Percentiles rank a stretch among this genome's conserved stretches.
Conservation (phyloP, 2,888 invertebrate species). For the Nyleta sp. region DNA sequence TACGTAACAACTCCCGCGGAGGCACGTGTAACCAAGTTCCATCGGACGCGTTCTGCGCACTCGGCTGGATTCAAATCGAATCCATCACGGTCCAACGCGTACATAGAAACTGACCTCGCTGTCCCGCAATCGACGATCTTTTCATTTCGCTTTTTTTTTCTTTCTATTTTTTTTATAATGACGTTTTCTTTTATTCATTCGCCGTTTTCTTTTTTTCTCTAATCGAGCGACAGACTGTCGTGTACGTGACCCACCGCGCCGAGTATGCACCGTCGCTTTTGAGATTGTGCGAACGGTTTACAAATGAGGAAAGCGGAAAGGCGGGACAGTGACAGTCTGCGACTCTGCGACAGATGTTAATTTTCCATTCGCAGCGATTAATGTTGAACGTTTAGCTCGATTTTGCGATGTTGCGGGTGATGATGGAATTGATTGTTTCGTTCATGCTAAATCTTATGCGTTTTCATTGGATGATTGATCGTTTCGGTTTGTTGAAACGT, state of each 20-base stretch:
- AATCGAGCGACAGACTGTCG: conserved; percentile 64
- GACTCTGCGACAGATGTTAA: conserved; percentile 65
- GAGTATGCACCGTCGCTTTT: conserved; percentile 55
- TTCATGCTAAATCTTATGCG: no score
- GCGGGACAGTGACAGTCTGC: conserved; percentile 64
- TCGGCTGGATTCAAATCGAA: conserved; percentile 59
- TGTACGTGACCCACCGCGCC: conserved; percentile 59
- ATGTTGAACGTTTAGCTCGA: conserved; percentile 14
- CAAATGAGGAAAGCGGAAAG: conserved; percentile 65
- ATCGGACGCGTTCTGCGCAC: conserved; percentile 44
- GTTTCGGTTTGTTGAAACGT: no score
- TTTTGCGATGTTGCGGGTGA: conserved; percentile 29
- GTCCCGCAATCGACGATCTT: conserved; percentile 45
- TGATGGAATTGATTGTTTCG: conserved; percentile 9
- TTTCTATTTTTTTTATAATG: not conserved
- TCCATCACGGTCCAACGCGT: conserved; percentile 68
- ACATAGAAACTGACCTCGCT: conserved; percentile 62
- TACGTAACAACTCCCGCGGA: conserved; percentile 9
- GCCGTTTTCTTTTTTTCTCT: conserved; percentile 41
- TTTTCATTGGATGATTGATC: no score
- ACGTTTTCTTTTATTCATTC: conserved; percentile 47
- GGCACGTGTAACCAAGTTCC: conserved; percentile 35
- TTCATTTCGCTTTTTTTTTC: conserved; percentile 38
- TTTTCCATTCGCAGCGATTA: conserved; percentile 58
- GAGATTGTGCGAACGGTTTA: conserved; percentile 59